phyloP scores from a whole-genome alignment of 37 sponge, comb jelly and placozoan genomes.

The Axinella damicornis region DNA sequence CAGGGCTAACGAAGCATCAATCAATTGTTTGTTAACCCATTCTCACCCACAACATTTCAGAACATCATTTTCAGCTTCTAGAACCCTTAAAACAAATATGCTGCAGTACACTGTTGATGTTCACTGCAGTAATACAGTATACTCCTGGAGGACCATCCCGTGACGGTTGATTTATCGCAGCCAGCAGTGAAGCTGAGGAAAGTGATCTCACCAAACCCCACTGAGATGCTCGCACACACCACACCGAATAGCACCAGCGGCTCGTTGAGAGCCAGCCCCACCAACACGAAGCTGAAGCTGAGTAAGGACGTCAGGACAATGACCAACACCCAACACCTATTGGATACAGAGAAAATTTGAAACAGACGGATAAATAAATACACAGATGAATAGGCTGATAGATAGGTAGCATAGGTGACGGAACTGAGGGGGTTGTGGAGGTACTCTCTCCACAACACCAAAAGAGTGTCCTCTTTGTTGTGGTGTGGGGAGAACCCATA shows the following conservation, averaged over 20 bases:
- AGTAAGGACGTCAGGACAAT: slow-evolving; percentile 13
- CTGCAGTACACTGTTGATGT: too few relatives aligned
- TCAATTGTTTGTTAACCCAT: too few relatives aligned
- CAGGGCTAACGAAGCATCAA: slow-evolving; percentile 32
- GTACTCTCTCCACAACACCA: too few relatives aligned
- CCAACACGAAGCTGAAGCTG: slow-evolving; percentile 63
- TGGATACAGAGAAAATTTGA: neutral
- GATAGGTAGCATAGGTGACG: neutral
- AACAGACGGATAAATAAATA: too few relatives aligned
- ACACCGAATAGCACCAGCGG: slow-evolving; percentile 81
- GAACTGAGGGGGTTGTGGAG: neutral
- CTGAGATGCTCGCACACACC: slow-evolving; percentile 76
- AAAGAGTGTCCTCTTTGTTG: too few relatives aligned
- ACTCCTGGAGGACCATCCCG: slow-evolving; percentile 83
- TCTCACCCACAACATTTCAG: too few relatives aligned
- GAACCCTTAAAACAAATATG: too few relatives aligned
- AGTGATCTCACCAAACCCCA: slow-evolving; percentile 89
- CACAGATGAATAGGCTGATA: too few relatives aligned
- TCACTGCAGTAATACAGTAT: too few relatives aligned
- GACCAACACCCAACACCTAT: slow-evolving; percentile 47
- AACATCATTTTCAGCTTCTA: too few relatives aligned
- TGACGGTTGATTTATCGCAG: slow-evolving; percentile 74
- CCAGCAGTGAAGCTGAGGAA: slow-evolving; percentile 84
- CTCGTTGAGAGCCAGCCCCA: slow-evolving; percentile 44
- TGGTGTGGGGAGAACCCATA: too few relatives aligned